Evolutionary conservation across 2,113 vertebrate genomes (phyloP).

Genomic region (Pterophyllum scalare): DNA sequence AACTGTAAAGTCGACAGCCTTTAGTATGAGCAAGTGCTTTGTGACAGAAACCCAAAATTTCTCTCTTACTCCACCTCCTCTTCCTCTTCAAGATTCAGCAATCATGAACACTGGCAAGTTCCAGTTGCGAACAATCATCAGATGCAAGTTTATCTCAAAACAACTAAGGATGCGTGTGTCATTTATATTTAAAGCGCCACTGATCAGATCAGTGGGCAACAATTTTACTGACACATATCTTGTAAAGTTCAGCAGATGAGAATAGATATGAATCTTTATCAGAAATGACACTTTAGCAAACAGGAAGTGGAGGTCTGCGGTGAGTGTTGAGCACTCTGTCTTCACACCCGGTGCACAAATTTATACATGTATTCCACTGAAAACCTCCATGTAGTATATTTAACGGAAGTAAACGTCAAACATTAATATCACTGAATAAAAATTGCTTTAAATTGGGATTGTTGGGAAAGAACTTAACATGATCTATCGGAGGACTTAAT

Average conservation of each 20-base stretch:
- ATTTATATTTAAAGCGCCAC: neutral
- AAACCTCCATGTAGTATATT: neutral
- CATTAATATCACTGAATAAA: neutral
- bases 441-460: neutral
- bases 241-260: neutral
- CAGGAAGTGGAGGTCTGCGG: slow-evolving; percentile 76
- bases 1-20: slow-evolving; percentile 30
- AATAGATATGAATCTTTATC: slow-evolving; percentile 61
- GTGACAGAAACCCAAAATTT: neutral
- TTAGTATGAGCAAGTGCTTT: slow-evolving; percentile 15
- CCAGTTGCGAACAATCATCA: slow-evolving; percentile 10
- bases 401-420: slow-evolving; percentile 2
- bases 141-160: neutral
- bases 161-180: neutral
- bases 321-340: slow-evolving; percentile 6
- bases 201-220: neutral
- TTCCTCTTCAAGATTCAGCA: slow-evolving; percentile 3
- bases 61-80: neutral
- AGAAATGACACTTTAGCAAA: slow-evolving; percentile 67
- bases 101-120: neutral
- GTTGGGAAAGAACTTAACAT: neutral
- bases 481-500: neutral
- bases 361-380: slow-evolving; percentile 13
- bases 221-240: neutral
- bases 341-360: slow-evolving; percentile 25